A percentile compares a stretch with the other conserved stretches of the same genome.
These are phyloP conservation scores for Pangasius mekongensis DNA, from an alignment of 2,797 vertebrate species.

Conservation along the genomic window DNA sequence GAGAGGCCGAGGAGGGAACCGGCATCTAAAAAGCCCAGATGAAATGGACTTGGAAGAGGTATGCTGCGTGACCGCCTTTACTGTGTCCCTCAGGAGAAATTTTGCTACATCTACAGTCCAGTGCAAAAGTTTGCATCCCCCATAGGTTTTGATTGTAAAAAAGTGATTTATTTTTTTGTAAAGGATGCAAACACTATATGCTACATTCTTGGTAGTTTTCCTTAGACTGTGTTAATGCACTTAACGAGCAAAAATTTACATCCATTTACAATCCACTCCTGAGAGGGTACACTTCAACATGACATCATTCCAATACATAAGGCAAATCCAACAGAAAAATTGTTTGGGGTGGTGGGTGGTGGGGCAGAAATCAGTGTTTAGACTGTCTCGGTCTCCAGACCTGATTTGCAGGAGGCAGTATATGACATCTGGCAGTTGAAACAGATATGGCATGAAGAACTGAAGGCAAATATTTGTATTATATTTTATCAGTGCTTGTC, in stretches of 20 bases:
- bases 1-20: slow-evolving; percentile 84
- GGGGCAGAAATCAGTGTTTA: not conserved
- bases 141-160: not conserved
- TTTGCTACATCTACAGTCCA: not conserved
- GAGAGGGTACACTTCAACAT: not conserved
- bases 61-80: slow-evolving; percentile 55
- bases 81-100: not conserved
- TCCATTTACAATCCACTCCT: too few relatives aligned
- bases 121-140: not conserved
- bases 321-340: not conserved
- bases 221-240: not conserved
- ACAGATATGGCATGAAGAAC: not conserved
- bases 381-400: not conserved
- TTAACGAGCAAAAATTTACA: not conserved
- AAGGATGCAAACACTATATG: not conserved
- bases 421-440: slow-evolving; percentile 1
- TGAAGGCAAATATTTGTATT: not conserved
- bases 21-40: slow-evolving; percentile 88
- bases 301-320: not conserved
- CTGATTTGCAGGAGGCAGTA: not conserved
- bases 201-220: not conserved
- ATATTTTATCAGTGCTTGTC: not conserved
- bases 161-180: too few relatives aligned
- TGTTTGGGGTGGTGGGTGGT: not conserved
- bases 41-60: slow-evolving; percentile 99